Base-by-base conservation (phyloP, 2,797 vertebrate species). In the Oryzias dopingdopingensis region DNA sequence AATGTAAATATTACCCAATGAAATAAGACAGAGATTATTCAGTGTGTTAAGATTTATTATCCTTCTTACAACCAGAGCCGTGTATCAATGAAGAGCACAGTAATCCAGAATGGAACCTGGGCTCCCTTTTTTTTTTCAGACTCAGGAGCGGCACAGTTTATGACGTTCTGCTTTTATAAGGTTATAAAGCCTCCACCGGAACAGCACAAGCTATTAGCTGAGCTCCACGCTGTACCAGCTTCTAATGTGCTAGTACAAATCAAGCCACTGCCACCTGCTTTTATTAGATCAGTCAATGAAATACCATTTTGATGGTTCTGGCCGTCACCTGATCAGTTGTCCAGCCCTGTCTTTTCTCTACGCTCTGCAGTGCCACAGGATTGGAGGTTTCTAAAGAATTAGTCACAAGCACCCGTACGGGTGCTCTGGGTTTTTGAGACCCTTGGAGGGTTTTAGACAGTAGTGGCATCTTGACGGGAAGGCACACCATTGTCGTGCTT, bases 101-200 rank as follows among this genome's bases (percentile, higher is more conserved):
- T 37, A 13, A 37, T 37, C 32, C 32, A 37, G 52, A 79, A 40
- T 47, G 46, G 29, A 73, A 56, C 72, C 52, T 60, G 47, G 26
- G 53, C 57, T 60, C 14, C 29, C 4, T 42, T 63, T 48, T 18
- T 37, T 42, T 63, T 48, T 18, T 4, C 32, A 10, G 42, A 48
- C 18, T 59, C 16, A 18, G 43, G 14, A 22, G 43, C 32, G 15
- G 4, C 14, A n/a, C 12, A 15, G 14, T 58, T 52, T 10, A 46
- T 14, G 5, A 45, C 59, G 24, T 26, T 70, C 60, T 54, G 16
- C 46, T 57, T 64, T 69, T 59, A 46, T n/a, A 55, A 6, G 12
- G 4, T 65, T 42, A 37, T 37, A 56, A 62, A 64, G 60, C n/a
- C 56, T 42, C 24, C 2, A 55, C 40, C 26, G 24, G 48, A 58